A percentile compares a stretch with the other conserved stretches of the same genome.
These are phyloP conservation scores for Pyrgilauda ruficollis DNA, from an alignment of 2,113 vertebrate genomes.

Conservation along the genomic window DNA sequence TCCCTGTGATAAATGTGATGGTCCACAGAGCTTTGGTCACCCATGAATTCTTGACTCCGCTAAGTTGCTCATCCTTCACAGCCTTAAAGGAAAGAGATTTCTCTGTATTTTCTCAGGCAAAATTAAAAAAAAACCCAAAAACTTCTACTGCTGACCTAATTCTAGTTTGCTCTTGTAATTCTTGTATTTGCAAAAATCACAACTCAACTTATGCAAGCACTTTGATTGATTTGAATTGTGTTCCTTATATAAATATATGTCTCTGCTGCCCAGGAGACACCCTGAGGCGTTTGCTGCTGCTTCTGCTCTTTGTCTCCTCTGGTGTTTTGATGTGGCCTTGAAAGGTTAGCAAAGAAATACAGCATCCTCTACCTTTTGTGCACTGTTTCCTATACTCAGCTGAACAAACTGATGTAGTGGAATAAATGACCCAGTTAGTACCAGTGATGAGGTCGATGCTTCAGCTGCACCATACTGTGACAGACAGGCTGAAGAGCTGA, in stretches of 20 bases:
- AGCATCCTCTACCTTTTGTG: not conserved
- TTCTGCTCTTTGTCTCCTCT: not conserved
- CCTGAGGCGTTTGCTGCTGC: not conserved
- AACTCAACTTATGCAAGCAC: not conserved
- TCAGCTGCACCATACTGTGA: not conserved
- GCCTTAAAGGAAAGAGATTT: not conserved
- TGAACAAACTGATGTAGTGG: conserved; percentile 8
- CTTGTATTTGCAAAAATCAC: not conserved
- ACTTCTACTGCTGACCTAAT: not conserved
- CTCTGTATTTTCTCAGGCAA: not conserved
- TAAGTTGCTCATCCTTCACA: not conserved
- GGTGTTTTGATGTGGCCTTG: not conserved
- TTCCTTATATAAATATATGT: not conserved
- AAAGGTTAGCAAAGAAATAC: not conserved
- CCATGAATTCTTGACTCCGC: fast-evolving
- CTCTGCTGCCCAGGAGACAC: not conserved
- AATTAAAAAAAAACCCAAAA: not conserved
- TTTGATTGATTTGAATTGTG: not conserved
- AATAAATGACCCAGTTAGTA: conserved; percentile 24
- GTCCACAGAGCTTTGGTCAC: not conserved
- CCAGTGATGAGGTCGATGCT: not conserved
- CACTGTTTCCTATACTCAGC: not conserved
- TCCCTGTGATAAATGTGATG: not conserved
- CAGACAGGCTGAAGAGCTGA: not conserved
- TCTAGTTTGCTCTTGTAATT: not conserved